Percentiles rank a stretch among this genome's conserved stretches.
Evolutionary conservation across 53 echinoderm and acorn worm species (phyloP).

Genomic region (Zoroaster sp.): DNA sequence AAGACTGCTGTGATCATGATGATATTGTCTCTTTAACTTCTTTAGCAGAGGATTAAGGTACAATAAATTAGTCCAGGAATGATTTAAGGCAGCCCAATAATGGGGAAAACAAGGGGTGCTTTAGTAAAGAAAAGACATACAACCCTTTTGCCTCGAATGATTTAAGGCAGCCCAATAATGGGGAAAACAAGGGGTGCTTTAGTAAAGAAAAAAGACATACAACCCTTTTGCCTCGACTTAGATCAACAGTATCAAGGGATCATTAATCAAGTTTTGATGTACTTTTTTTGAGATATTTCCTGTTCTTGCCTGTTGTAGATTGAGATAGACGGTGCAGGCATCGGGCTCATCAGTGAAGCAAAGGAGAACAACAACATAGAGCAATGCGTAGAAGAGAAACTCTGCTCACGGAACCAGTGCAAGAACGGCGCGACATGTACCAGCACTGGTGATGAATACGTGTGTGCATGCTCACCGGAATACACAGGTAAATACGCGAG

Average conservation of each 20-base stretch:
- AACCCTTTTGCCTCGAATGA: not conserved
- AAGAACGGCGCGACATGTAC: slow-evolving; percentile 82
- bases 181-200: no score
- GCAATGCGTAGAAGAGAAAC: slow-evolving; percentile 68
- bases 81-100: no score
- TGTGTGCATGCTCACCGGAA: slow-evolving; percentile 71
- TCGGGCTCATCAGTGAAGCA: slow-evolving; percentile 69
- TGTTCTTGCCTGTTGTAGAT: slow-evolving; percentile 51
- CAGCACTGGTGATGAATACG: slow-evolving; percentile 30
- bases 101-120: no score
- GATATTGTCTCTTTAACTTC: no score
- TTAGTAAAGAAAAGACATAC: not conserved
- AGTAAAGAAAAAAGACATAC: not conserved
- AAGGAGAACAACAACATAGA: slow-evolving; percentile 67
- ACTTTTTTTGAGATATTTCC: not conserved
- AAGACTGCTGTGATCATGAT: no score
- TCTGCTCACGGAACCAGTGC: slow-evolving; percentile 80
- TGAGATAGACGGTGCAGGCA: slow-evolving; percentile 72
- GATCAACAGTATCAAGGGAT: no score
- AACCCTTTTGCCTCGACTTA: not conserved
- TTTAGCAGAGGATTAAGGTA: no score
- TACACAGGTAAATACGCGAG: slow-evolving; percentile 76
- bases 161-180: no score
- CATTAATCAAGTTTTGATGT: not conserved
- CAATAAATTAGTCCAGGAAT: no score